Conservation (phyloP, 2,888 invertebrate genomes). For the Drosophila basisetae region DNA sequence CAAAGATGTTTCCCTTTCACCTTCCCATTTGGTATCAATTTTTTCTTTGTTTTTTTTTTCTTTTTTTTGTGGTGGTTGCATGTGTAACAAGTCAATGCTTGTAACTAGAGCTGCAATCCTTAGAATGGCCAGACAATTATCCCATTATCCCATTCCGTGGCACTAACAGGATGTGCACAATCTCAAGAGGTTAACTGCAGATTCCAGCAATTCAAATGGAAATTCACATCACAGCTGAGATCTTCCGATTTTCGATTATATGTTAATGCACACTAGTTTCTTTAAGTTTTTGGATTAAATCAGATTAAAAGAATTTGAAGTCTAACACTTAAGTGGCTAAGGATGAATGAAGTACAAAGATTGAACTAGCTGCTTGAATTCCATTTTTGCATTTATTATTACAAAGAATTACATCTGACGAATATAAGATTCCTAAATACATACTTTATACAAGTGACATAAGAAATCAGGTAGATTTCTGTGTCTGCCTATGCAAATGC, state of each 20-base stretch:
- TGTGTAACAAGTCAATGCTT: slow-evolving; percentile 44
- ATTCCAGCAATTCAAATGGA: slow-evolving; percentile 3
- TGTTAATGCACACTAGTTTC: not conserved
- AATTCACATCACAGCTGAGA: not conserved
- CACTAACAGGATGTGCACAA: slow-evolving; percentile 40
- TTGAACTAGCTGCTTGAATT: not conserved
- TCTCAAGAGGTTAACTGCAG: slow-evolving; percentile 25
- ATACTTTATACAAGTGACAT: not conserved
- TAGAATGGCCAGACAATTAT: slow-evolving; percentile 47
- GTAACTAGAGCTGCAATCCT: slow-evolving; percentile 68
- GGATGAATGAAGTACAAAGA: not conserved
- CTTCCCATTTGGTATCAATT: not conserved
- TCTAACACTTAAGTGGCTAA: not conserved
- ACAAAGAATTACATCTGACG: not conserved
- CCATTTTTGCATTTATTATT: not conserved
- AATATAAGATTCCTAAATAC: not conserved
- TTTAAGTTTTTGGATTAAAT: not conserved
- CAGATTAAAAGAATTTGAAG: not conserved
- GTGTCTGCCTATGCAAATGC: not conserved
- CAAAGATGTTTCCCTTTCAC: slow-evolving; percentile 41
- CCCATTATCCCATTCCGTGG: slow-evolving; percentile 42
- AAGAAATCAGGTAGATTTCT: not conserved
- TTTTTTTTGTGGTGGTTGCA: slow-evolving; percentile 2
- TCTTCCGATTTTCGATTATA: not conserved
- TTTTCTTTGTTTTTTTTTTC: slow-evolving; percentile 1